Base-by-base conservation (phyloP, 2,888 invertebrate genomes). In the Pherbina coryleti region DNA sequence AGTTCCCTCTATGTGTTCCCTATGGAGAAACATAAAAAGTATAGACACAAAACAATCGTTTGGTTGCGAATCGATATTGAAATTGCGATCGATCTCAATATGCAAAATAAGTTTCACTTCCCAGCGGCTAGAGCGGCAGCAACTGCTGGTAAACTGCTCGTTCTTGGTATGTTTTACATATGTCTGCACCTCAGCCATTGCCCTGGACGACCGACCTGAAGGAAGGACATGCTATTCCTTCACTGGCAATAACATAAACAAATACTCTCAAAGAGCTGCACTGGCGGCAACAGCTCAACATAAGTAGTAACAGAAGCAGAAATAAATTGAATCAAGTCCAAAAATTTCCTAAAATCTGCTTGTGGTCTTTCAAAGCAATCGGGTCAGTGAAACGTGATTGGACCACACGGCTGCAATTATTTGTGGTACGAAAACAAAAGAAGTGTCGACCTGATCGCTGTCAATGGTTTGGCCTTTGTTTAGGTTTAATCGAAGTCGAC, bases 351-450 rank as follows among this genome's bases (percentile, higher is more conserved):
- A 28, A 67, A 37, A 67, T 17, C 67, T 28, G 28, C 31, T 17
- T 28, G 66, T 51, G 49, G 31, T n/a, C 19, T 14, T 11, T 31
- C 14, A 17, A 34, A 37, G 37, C 53, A 66, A 75, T 75, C 72
- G 25, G 77, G 71, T 53, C 72, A 55, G 14, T 14, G 53, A 34
- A 67, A 57, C 82, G 82, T 82, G 84, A 83, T 81, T 85, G 83
- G 85, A 87, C 86, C 88, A 85, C 88, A 87, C 88, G 84, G 86
- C 83, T 84, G 86, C 86, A 88, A 88, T 88, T 88, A 88, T 85
- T 84, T 84, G 67, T 55, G 75, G 37, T 37, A 34, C 28, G 66
- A 53, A 75, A 83, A 83, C 82, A 82, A 83, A 83, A 83, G 82
- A 84, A 84, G 83, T 84, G 83, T 84, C 82, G 82, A 82, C 82